Evolutionary conservation across 2,797 vertebrate species (phyloP), one percentile per base, ranked within the genome.

Genomic region (Chiroxiphia lanceolata): DNA sequence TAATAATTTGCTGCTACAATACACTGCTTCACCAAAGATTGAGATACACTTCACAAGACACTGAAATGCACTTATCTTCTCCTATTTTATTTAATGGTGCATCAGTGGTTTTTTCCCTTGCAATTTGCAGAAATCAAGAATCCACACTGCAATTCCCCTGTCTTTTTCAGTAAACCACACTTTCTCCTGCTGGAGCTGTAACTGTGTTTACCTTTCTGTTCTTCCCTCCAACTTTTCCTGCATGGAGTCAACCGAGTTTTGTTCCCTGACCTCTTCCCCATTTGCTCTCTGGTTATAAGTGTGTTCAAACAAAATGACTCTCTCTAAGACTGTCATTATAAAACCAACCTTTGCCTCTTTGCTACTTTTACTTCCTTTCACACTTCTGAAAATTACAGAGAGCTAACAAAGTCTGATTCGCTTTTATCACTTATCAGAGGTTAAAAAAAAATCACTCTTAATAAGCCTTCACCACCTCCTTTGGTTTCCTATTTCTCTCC

Each of bases 241-340:
- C 33, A 60, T 6, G 9, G 71, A 92, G 40, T 61, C 83, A 84
- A 50, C 25, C 0, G 2, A 68, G 33, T 79, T 95, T 89, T 87
- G 68, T 85, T 89, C 60, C 78, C 71, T 74, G 90, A 94, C 67
- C 90, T 81, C 63, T 88, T 89, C 76, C 44, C 78, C 59, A 26
- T 82, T 88, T 95, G 40, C 60, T 87, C 78, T 80, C 53, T 27
- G 20, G 40, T 42, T 75, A 12, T 20, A 56, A 74, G 68, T 27
- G 60, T 84, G 68, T 77, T 96, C 91, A 95, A 85, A 93, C 48
- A 94, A 77, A 93, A 90, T 25, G 8, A 82, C 45, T 64, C 70
- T 81, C 82, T 77, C 11, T 0, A 79, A 94, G 71, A 68, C 57
- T 71, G 47, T 38, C 81, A 65, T 90, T 90, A 85, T 48, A 77